These are phyloP conservation scores for Hyalella azteca DNA, from an alignment of 2,888 invertebrate species.

Conservation along the genomic window DNA sequence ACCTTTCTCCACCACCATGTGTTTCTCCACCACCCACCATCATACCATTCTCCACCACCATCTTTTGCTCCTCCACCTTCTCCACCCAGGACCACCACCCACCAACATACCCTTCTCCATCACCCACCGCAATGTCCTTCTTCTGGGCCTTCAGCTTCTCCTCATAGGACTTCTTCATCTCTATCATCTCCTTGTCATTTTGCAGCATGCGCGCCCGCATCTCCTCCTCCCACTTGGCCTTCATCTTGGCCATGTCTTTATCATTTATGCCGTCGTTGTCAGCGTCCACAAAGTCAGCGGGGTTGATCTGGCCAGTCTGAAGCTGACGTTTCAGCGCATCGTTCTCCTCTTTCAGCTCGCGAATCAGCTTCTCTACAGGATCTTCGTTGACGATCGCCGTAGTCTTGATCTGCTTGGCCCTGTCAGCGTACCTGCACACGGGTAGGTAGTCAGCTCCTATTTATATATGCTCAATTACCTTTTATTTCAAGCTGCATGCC, in stretches of 20 bases:
- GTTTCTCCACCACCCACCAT: no score
- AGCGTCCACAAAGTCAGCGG: conserved; percentile 55
- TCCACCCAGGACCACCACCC: neutral
- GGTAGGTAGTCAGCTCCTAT: neutral
- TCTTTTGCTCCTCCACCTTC: no score
- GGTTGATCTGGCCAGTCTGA: conserved; percentile 62
- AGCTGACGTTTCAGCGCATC: conserved; percentile 65
- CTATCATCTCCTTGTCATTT: conserved; percentile 66
- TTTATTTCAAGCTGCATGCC: no score
- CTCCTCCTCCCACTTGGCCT: conserved; percentile 64
- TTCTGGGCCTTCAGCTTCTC: conserved; percentile 61
- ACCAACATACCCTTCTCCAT: neutral
- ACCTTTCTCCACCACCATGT: no score
- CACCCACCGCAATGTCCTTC: conserved; percentile 59
- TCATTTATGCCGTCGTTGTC: conserved; percentile 55
- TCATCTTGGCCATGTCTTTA: conserved; percentile 59
- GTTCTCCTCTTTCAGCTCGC: conserved; percentile 68
- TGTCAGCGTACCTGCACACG: conserved; percentile 63
- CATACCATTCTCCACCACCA: no score
- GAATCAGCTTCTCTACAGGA: conserved; percentile 67
- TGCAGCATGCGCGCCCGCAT: conserved; percentile 63
- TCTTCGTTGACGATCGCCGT: conserved; percentile 68
- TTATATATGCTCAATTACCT: no score
- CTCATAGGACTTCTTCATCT: conserved; percentile 66
- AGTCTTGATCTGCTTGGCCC: conserved; percentile 69